Evolutionary conservation across 2,797 vertebrate species (phyloP).

Genomic region (Galagoides demidoff): DNA sequence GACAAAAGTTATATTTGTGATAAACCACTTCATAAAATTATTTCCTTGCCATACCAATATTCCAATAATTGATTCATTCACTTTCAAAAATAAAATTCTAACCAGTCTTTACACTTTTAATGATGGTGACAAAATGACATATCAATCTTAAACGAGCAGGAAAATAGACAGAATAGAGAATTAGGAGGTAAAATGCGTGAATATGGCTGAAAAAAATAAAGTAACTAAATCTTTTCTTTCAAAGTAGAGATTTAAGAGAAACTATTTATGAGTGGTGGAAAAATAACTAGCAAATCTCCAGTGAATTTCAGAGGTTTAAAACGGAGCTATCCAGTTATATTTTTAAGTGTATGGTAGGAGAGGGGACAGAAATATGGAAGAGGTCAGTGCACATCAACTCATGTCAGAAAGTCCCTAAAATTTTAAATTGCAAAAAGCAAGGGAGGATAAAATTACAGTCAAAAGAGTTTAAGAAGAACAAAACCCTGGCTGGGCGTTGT

Average conservation of each 20-base stretch:
- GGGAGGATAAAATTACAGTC: background rate
- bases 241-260: background rate
- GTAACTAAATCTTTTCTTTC: background rate
- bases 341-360: background rate
- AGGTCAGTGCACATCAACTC: background rate
- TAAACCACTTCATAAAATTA: background rate
- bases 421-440: background rate
- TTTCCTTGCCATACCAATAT: background rate
- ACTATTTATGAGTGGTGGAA: background rate
- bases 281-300: background rate
- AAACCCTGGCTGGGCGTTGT: too few species aligned
- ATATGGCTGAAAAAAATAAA: background rate
- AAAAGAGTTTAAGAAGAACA: background rate
- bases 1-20: background rate
- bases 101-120: background rate
- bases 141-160: background rate
- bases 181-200: rapidly evolving
- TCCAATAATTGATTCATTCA: background rate
- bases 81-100: background rate
- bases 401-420: background rate
- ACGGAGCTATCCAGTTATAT: background rate
- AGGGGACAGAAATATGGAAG: background rate
- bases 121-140: background rate
- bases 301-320: background rate
- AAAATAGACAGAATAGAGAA: background rate